Base-by-base conservation (phyloP, 2,113 vertebrate species). In the Phalacrocorax carbo region DNA sequence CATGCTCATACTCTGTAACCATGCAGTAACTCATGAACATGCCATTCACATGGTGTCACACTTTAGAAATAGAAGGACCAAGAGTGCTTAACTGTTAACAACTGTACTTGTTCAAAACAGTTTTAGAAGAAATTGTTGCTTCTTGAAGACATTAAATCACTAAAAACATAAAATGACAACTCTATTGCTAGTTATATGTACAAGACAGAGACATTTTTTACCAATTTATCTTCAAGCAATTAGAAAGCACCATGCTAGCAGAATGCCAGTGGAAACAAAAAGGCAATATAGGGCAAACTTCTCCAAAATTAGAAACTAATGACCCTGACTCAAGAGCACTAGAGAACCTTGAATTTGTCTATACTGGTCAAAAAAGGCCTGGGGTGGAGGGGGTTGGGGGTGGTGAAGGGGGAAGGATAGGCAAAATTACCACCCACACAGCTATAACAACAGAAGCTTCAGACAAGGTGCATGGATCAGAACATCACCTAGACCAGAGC, bases 21-120 rank as follows among this genome's bases (percentile, higher is more conserved):
- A 68, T 78, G 88, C 79, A 95, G 51, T 66, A 92, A 96, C 26
- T 96, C 68, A 94, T 46, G 69, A 93, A 95, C 80, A 91, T 92
- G 92, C 88, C 94, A 94, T 88, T 96, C 57, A 54, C 17, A 81
- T 93, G 44, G 19, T 72, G 91, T 97, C 93, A 97, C 0, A 10
- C 62, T 90, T 88, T 5, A 92, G 71, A 95, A 94, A 95, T 21
- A 95, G 64, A 94, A 90, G 38, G 19, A 73, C 46, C 22, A 77
- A 73, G 27, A 83, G 5, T 10, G 22, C 55, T 81, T 76, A 80
- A 77, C 76, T 92, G 46, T 75, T 88, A 77, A 77, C 32, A 30
- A 77, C 32, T 57, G 49, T 4, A 77, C n/a, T 86, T 61, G 22
- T 51, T 66, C 49, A 86, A 62, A 90, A 65, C 23, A 46, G 51